A percentile compares a stretch with the other conserved stretches of the same genome.
These are phyloP conservation scores for Chelon auratus DNA, from an alignment of 2,797 vertebrate genomes.

Conservation along the genomic window DNA sequence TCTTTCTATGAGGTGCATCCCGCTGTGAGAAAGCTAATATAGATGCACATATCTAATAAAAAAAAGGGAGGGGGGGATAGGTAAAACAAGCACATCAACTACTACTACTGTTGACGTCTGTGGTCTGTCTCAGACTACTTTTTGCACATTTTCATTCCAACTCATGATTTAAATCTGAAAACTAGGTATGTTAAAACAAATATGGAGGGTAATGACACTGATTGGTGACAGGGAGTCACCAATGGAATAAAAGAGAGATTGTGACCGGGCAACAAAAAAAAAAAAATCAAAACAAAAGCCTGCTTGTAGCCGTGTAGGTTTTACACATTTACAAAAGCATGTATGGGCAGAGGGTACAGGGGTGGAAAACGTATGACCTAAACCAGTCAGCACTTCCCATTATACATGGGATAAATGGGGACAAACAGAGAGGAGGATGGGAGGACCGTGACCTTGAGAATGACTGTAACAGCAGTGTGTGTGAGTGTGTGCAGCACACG, in stretches of 20 bases:
- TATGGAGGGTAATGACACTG: background rate
- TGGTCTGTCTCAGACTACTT: conserved; percentile 14
- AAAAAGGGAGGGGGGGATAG: conserved; percentile 21
- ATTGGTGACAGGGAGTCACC: too few species aligned
- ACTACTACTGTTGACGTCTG: conserved; percentile 25
- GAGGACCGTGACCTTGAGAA: conserved; percentile 75
- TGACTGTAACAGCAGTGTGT: conserved; percentile 49
- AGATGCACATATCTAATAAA: conserved; percentile 57
- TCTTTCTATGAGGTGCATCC: conserved; percentile 16
- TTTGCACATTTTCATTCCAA: background rate
- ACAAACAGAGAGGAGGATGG: conserved; percentile 62
- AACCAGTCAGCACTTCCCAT: conserved; percentile 75
- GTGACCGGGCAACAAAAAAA: conserved; percentile 3
- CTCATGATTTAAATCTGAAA: conserved; percentile 1
- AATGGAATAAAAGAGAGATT: too few species aligned
- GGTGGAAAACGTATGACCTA: conserved; percentile 55
- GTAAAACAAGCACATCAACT: conserved; percentile 22
- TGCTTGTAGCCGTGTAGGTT: conserved; percentile 29
- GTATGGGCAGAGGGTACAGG: background rate
- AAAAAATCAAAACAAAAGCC: conserved; percentile 24
- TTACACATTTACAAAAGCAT: conserved; percentile 37
- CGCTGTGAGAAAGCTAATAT: conserved; percentile 37
- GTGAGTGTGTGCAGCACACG: conserved; percentile 8
- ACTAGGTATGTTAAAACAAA: background rate
- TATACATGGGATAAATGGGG: conserved; percentile 74